Base-by-base conservation (phyloP, 2,888 invertebrate species). In the Catocala fraxini region DNA sequence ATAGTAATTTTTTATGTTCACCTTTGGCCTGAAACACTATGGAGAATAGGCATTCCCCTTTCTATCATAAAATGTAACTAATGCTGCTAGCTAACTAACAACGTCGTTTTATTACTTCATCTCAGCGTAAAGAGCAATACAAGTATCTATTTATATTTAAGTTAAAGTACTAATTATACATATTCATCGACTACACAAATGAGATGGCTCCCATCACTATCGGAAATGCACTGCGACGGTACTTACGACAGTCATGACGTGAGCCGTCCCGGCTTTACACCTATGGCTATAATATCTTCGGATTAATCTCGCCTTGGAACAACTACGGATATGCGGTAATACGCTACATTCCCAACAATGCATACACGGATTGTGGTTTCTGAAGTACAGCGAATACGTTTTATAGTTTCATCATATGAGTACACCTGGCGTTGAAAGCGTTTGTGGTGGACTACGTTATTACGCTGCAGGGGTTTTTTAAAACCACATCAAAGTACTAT, bases 181-280 rank as follows among this genome's bases (percentile, higher is more conserved):
- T 39, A 1, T 7, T 4, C 15, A 46, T 51, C 51, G 51, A 51
- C 51, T 56, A 13, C 33, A 35, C 12, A 54, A 51, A 64, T 41
- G 15, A 39, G 46, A 33, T 43, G 7, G n/a, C 43, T 43, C 59
- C 13, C 60, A 5, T 54, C 66, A 46, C 62, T 73, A 68, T 47
- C 56, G 56, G 54, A 72, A 73, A 67, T 77, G 63, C 70, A 73
- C 67, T 59, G 56, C 55, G 59, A 56, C 59, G 55, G 55, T 75
- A 75, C 75, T 78, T 70, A 74, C 62, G 64, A 73, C 73, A 80
- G 69, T 78, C 68, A 68, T 63, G 71, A 55, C 66, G 65, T 63
- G 66, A 68, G 68, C 54, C 53, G 65, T 67, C 61, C 68, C 68
- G 65, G 60, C 63, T 64, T 77, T 69, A 72, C 72, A 64, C 60